Percentiles rank a stretch among this genome's conserved stretches.
Evolutionary conservation across 2,888 invertebrate genomes (phyloP).

Genomic region (Limnephilus auricula): DNA sequence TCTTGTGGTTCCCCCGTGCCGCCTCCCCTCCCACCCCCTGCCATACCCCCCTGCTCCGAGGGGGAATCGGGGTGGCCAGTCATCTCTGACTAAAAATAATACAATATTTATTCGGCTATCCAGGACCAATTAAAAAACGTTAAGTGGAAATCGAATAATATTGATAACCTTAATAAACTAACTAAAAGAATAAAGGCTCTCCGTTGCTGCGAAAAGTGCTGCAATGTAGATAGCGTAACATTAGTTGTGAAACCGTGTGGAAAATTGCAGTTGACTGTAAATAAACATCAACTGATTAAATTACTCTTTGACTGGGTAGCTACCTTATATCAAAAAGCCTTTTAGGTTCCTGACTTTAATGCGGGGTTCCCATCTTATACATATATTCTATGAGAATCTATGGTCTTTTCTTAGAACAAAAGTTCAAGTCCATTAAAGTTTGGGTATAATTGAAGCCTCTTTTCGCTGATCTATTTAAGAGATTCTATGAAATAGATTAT

Average conservation of each 20-base stretch:
- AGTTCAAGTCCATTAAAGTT: too few species aligned
- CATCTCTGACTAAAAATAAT: conserved; percentile 53
- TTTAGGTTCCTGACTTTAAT: too few species aligned
- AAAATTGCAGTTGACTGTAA: too few species aligned
- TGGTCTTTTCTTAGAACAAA: too few species aligned
- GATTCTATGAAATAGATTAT: too few species aligned
- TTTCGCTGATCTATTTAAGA: too few species aligned
- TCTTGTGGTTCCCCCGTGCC: conserved; percentile 8
- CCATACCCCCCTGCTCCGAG: conserved; percentile 42
- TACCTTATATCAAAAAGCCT: too few species aligned
- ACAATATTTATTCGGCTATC: background rate
- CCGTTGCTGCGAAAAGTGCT: background rate
- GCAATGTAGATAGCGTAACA: background rate
- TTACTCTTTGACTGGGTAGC: too few species aligned
- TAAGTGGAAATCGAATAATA: background rate
- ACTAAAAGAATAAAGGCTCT: background rate
- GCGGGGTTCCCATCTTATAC: too few species aligned
- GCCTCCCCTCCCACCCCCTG: conserved; percentile 31
- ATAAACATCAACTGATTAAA: too few species aligned
- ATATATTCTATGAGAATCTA: too few species aligned
- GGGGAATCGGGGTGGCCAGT: conserved; percentile 63
- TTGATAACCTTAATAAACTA: background rate
- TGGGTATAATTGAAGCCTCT: too few species aligned
- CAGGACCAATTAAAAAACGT: background rate
- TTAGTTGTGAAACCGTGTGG: background rate